Percentiles rank a stretch among this genome's conserved stretches.
Evolutionary conservation across 2,888 invertebrate genomes (phyloP).

Genomic region (Plagiodera versicolora): DNA sequence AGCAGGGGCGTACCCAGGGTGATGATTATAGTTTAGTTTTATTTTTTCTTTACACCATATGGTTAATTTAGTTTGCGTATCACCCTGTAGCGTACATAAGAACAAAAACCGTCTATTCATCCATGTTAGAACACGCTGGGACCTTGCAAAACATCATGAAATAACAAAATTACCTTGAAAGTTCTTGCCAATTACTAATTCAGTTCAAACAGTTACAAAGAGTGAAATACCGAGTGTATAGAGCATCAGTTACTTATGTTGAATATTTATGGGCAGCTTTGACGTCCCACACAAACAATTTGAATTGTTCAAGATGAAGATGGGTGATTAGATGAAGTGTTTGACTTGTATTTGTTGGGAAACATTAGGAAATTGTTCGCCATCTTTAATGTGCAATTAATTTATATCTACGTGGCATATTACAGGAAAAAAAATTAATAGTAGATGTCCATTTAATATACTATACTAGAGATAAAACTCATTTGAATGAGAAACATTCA

Average conservation of each 20-base stretch:
- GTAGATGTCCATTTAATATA: too few relatives aligned
- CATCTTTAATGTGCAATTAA: too few relatives aligned
- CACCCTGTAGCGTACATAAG: neutral
- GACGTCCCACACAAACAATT: neutral
- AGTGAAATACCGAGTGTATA: neutral
- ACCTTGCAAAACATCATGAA: constrained; percentile 17
- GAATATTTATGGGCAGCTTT: neutral
- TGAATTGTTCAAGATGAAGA: too few relatives aligned
- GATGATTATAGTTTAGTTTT: too few relatives aligned
- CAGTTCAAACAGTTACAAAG: constrained; percentile 1
- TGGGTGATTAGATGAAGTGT: too few relatives aligned
- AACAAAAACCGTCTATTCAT: neutral
- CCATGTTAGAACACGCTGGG: neutral
- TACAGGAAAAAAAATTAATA: too few relatives aligned
- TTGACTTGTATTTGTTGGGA: too few relatives aligned
- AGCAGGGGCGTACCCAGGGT: too few relatives aligned
- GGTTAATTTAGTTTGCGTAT: neutral
- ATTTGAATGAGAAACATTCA: too few relatives aligned
- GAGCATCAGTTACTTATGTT: neutral
- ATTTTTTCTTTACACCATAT: neutral
- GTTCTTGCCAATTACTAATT: constrained; percentile 5
- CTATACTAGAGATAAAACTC: too few relatives aligned
- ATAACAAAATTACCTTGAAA: constrained; percentile 21
- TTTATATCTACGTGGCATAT: too few relatives aligned
- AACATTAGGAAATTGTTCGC: too few relatives aligned